Evolutionary conservation across 1,140 invertebrate genomes (phyloP), one percentile per base, ranked within the genome.

Genomic region (Goniozus legneri): DNA sequence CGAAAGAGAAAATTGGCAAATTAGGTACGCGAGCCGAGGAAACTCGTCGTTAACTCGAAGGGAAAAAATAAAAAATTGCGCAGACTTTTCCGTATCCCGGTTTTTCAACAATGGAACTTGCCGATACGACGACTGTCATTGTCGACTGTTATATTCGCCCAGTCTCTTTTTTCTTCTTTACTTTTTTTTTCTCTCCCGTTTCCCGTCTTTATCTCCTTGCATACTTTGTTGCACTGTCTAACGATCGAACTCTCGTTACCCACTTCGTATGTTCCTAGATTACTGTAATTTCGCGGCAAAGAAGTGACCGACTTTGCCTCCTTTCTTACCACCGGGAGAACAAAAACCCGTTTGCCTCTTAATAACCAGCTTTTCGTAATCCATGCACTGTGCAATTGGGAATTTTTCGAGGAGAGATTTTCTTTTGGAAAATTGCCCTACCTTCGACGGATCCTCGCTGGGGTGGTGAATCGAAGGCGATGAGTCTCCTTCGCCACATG

Each of bases 401-500:
- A 43, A 54, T 49, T n/a, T 30, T 35, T 31, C 27, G 34, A 13
- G 46, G 35, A 38, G 33, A 36, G 32, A 18, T 20, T 10, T 12
- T 19, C 22, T 27, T 21, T 12, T n/a, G 19, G 35, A 21, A 30
- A 18, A 36, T 36, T 36, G n/a, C n/a, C 52, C 69, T 52, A 73
- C 71, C 66, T 62, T 53, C 44, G 54, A 58, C 56, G 50, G 39
- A 50, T 43, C 44, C 53, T 39, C 41, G 54, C 43, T 53, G 44
- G 33, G 63, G 56, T 37, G 58, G 51, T 44, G 59, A 64, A 58
- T 56, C 62, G 60, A 65, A 37, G 52, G 44, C 44, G 50, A 56
- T 35, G 51, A 50, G 45, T 57, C 58, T 60, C 62, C 44, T 58
- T 51, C 56, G 62, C 58, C 64, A 59, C 71, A 73, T 72, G 64